Evolutionary conservation across 2,888 invertebrate species (phyloP).

Genomic region (Elegia similella): DNA sequence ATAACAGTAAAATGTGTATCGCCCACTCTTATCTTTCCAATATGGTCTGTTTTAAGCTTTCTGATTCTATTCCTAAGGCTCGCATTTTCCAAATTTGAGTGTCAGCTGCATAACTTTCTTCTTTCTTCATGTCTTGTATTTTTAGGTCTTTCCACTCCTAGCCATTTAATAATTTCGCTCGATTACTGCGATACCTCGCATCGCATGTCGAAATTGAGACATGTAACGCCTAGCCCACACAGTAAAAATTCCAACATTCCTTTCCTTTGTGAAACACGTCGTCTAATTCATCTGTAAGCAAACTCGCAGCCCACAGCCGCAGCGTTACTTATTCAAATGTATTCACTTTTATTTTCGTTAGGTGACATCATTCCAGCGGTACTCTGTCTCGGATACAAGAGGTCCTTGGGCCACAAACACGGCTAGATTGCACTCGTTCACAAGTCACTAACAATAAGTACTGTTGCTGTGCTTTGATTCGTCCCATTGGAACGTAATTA

Average conservation of each 20-base stretch:
- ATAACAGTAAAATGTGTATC: too few relatives aligned
- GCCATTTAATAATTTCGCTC: too few relatives aligned
- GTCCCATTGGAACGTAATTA: not conserved
- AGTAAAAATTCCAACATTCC: not conserved
- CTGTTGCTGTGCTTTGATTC: not conserved
- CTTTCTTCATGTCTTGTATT: too few relatives aligned
- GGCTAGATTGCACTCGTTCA: conserved; percentile 28
- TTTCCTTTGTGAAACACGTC: not conserved
- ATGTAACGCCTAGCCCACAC: not conserved
- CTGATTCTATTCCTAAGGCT: too few relatives aligned
- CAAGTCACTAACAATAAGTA: conserved; percentile 14
- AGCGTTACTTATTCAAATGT: conserved; percentile 22
- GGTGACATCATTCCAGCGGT: conserved; percentile 27
- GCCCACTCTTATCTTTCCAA: too few relatives aligned
- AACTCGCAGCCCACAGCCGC: not conserved
- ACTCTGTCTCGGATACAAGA: not conserved
- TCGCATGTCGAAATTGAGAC: not conserved
- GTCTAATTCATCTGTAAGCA: not conserved
- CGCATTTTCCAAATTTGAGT: too few relatives aligned
- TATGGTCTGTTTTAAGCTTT: too few relatives aligned
- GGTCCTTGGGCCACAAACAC: conserved; percentile 24
- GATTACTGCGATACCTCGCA: too few relatives aligned
- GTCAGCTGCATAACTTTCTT: too few relatives aligned
- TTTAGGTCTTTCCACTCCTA: too few relatives aligned
- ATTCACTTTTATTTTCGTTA: conserved; percentile 34